These are phyloP conservation scores for Brachypalpus laphriformis DNA, from an alignment of 2,888 invertebrate genomes.

Conservation along the genomic window DNA sequence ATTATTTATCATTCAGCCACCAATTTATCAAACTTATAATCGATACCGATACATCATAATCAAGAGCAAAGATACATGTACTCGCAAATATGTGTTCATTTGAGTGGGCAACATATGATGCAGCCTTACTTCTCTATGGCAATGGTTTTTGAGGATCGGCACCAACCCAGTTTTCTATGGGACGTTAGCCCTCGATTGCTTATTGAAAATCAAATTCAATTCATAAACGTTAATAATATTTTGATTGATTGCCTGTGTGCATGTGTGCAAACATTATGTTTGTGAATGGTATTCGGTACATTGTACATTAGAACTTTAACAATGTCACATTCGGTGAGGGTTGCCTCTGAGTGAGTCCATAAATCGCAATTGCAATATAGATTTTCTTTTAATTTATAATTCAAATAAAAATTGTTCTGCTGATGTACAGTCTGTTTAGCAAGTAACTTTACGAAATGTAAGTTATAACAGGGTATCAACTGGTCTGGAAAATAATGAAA, in stretches of 20 bases:
- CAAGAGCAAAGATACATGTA: constrained; percentile 43
- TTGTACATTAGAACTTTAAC: background rate
- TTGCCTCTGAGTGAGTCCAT: constrained; percentile 6
- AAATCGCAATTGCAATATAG: constrained; percentile 36
- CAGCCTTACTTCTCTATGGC: background rate
- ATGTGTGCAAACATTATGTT: background rate
- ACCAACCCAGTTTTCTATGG: constrained; percentile 14
- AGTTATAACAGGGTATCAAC: no score
- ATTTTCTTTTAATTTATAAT: background rate
- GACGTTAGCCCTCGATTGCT: constrained; percentile 38
- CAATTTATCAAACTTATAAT: constrained; percentile 68
- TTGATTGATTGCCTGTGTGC: constrained; percentile 57
- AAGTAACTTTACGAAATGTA: background rate
- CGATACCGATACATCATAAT: constrained; percentile 71
- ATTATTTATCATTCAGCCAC: constrained; percentile 60
- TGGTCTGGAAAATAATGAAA: no score
- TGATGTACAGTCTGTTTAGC: background rate
- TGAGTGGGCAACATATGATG: constrained; percentile 40
- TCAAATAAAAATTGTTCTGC: background rate
- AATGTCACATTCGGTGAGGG: background rate
- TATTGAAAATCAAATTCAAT: constrained; percentile 65
- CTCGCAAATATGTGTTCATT: constrained; percentile 45
- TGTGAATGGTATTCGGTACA: background rate
- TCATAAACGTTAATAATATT: constrained; percentile 55
- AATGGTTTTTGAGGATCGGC: constrained; percentile 39